Conservation (phyloP, 2,888 invertebrate genomes). For the Steromphala cineraria region DNA sequence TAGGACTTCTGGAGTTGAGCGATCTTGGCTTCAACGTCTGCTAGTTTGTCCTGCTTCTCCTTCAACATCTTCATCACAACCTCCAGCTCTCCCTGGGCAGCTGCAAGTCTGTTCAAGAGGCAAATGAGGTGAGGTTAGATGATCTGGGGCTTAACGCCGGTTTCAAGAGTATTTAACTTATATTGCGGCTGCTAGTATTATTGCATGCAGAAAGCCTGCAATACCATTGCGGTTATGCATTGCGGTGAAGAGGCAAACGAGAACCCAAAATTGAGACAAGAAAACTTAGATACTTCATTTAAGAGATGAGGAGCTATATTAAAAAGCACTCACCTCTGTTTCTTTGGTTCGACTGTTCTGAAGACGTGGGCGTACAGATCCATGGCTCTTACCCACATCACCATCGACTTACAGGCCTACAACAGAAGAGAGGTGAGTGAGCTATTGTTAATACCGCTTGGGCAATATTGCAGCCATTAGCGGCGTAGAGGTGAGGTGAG, state of each 20-base stretch:
- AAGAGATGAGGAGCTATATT: not conserved
- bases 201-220: no score
- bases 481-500: no score
- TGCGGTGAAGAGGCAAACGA: no score
- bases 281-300: no score
- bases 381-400: conserved; percentile 94
- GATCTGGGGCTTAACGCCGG: no score
- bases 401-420: conserved; percentile 91
- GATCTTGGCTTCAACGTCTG: conserved; percentile 86
- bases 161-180: no score
- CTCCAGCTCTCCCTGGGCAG: conserved; percentile 85
- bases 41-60: conserved; percentile 88
- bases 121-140: not conserved
- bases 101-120: conserved; percentile 60
- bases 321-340: conserved; percentile 80
- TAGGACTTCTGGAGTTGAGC: conserved; percentile 75
- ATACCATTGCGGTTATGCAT: no score
- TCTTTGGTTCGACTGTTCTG: conserved; percentile 91
- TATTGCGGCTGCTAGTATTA: no score
- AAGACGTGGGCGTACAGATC: conserved; percentile 92
- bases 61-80: conserved; percentile 85
- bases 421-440: no score
- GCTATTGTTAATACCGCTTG: no score
- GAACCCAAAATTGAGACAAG: no score
- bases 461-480: no score